Percentiles rank a stretch among this genome's conserved stretches.
Conservation (phyloP, 2,797 vertebrate species). For the Chloroceryle amazona region DNA sequence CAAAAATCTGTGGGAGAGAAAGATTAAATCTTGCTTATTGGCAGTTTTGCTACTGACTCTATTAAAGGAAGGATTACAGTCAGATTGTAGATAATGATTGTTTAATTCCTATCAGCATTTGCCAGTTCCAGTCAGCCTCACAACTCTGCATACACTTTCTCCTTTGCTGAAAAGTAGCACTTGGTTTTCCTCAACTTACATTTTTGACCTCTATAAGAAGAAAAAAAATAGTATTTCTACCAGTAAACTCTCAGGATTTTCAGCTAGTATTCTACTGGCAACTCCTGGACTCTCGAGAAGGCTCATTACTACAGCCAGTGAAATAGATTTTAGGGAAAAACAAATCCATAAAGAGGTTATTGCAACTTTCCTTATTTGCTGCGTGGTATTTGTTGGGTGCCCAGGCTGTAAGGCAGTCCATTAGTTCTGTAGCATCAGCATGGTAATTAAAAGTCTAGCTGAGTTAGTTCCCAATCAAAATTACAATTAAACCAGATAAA, state of each 20-base stretch:
- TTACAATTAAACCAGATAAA: not conserved
- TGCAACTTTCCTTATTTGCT: not conserved
- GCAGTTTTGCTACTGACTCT: not conserved
- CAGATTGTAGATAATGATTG: not conserved
- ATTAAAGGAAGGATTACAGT: not conserved
- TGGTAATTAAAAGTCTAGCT: not conserved
- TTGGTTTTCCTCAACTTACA: not conserved
- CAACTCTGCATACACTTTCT: not conserved
- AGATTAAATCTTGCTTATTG: not conserved
- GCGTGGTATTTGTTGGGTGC: not conserved
- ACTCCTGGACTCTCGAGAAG: not conserved
- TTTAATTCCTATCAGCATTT: conserved; percentile 7
- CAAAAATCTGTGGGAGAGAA: not conserved
- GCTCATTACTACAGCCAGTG: not conserved
- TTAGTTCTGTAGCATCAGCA: not conserved
- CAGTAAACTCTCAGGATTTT: not conserved
- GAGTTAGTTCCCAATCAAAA: not conserved
- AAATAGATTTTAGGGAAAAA: not conserved
- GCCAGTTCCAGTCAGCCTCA: not conserved
- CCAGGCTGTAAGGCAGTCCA: not conserved
- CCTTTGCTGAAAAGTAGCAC: not conserved
- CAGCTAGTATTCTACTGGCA: not conserved
- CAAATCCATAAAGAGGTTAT: not conserved
- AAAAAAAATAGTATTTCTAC: not conserved
- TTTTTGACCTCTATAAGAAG: not conserved